Evolutionary conservation across 2,113 vertebrate species (phyloP), one percentile per base, ranked within the genome.

Genomic region (zebrafish (Danio rerio)): DNA sequence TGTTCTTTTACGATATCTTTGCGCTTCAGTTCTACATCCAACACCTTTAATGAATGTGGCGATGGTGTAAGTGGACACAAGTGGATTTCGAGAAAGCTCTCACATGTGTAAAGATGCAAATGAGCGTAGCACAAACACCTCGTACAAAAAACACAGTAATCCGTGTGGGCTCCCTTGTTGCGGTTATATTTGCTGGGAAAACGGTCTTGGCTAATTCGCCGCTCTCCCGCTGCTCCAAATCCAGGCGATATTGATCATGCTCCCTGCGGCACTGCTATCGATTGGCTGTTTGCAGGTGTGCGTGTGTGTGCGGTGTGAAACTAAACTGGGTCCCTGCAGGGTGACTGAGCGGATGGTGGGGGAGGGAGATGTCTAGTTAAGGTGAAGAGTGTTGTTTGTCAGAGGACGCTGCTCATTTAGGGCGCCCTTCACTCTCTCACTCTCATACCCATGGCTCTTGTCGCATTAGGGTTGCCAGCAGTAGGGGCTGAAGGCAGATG

Each of bases 191-290:
- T 52, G 4, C 8, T 16, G 52, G 82, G 58, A 66, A 78, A 88
- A 72, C 78, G n/a, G 86, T 61, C 65, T 80, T 82, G 21, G 84
- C 81, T 89, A 87, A 83, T 85, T 89, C 81, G 79, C 56, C 63
- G 31, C 62, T 66, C 84, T 63, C 31, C 40, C 55, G 70, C 72
- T 86, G 72, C 70, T 86, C 76, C 77, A 87, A 88, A 84, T 84
- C 66, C 69, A 85, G 59, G n/a, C 77, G 76, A 56, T 65, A 88
- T 16, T 7, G 5, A 91, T 89, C 84, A 87, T 15, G 52, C 58
- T 80, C 73, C 83, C 71, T 68, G 50, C 74, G 69, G 88, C 74
- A 83, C 47, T 65, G 21, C 68, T 68, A 88, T 74, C 84, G 83
- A 89, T 84, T 63, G 86, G 2, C 12, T 81, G 56, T 85, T 82